These are phyloP conservation scores for Achatina immaculata DNA, from an alignment of 1,140 invertebrate species.

Conservation along the genomic window DNA sequence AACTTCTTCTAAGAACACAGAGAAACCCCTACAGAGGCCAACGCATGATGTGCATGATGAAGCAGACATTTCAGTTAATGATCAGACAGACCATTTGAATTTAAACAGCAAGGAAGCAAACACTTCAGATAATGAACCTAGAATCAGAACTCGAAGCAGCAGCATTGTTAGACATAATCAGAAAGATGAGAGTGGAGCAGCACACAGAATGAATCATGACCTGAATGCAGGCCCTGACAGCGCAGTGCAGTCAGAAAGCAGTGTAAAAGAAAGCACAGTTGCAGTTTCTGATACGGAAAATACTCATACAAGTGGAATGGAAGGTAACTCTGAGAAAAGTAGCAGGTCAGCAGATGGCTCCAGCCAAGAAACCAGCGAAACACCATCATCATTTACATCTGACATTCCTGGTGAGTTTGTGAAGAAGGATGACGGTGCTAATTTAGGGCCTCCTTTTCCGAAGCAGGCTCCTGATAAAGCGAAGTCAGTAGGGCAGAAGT, in stretches of 20 bases:
- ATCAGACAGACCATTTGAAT: background rate
- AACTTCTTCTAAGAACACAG: background rate
- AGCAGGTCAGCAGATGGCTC: background rate
- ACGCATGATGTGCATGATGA: background rate
- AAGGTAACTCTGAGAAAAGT: background rate
- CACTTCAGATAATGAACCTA: background rate
- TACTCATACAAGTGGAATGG: background rate
- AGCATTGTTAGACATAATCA: background rate
- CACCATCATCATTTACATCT: slow-evolving; percentile 4
- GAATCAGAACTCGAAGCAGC: no score
- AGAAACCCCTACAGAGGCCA: no score
- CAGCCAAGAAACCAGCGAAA: background rate
- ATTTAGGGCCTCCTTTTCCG: background rate
- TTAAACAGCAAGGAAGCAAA: background rate
- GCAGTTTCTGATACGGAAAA: no score
- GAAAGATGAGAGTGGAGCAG: background rate
- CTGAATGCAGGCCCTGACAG: no score
- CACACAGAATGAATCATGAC: background rate
- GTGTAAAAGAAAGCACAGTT: background rate
- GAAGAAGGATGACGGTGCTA: background rate
- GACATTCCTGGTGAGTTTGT: background rate
- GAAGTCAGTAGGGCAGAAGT: background rate
- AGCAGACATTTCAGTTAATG: background rate
- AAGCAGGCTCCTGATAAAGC: background rate
- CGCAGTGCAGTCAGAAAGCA: background rate